Evolutionary conservation across 2,797 vertebrate genomes (phyloP).

Genomic region (Sitta carolinensis): DNA sequence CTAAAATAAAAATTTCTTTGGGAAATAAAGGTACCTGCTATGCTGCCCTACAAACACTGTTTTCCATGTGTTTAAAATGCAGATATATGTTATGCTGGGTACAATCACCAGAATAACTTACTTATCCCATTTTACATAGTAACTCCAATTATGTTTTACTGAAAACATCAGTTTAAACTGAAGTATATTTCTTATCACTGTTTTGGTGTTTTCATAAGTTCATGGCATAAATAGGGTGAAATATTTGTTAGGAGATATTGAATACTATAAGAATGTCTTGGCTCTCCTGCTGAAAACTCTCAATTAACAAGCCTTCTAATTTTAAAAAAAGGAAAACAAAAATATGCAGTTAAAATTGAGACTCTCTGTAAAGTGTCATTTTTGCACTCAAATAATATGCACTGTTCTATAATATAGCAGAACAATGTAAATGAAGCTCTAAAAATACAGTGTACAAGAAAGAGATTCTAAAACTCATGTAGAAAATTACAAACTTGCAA

Average conservation of each 20-base stretch:
- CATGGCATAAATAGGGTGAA: not conserved
- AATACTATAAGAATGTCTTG: not conserved
- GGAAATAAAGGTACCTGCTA: not conserved
- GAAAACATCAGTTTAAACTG: not conserved
- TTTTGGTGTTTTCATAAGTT: constrained; percentile 24
- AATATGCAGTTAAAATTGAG: constrained; percentile 34
- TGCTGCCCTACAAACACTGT: not conserved
- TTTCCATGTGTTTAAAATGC: not conserved
- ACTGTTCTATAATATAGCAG: not conserved
- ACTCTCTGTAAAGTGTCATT: not conserved
- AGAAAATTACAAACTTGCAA: not conserved
- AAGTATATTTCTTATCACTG: not conserved
- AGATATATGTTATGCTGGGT: not conserved
- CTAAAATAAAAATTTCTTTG: not conserved
- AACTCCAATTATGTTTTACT: not conserved
- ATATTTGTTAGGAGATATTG: constrained; percentile 32
- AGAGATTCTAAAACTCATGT: not conserved
- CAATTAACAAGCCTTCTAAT: constrained; percentile 13
- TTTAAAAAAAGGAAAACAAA: not conserved
- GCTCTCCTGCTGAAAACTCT: constrained; percentile 16
- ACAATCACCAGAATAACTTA: not conserved
- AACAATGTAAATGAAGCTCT: constrained; percentile 15
- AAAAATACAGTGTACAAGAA: not conserved
- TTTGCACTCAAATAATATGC: not conserved
- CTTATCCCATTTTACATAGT: not conserved